Base-by-base conservation (phyloP, 2,797 vertebrate species). In the Chaetodon trifasciatus region DNA sequence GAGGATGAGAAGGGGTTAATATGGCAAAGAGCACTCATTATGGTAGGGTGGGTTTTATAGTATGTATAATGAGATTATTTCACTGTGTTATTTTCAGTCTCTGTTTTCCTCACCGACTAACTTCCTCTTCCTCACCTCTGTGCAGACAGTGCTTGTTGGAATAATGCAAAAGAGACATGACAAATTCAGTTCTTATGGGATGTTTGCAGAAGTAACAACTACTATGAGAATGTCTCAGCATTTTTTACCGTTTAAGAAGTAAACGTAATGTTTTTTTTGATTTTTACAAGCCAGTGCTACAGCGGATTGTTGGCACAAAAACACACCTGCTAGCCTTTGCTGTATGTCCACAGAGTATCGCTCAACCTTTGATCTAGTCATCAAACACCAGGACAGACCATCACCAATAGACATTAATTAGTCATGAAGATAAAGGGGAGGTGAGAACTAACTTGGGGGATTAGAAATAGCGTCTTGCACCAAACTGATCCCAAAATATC, bases 291-390 rank as follows among this genome's bases (percentile, higher is more conserved):
- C 28, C 15, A 2, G 23, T 63, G 32, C 6, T 58, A 47, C n/a
- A 50, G 50, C 69, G 56, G 28, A 69, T 63, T 83, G 47, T 46
- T 76, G 49, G 39, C 55, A 90, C 70, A 89, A 73, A 83, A 87
- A 84, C 76, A 65, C 91, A 92, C 88, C 91, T 90, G 91, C 80
- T 79, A 64, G 64, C 58, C 71, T 80, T 79, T 75, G 44, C 81
- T 88, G 58, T 52, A 68, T 74, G 67, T 83, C 62, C 68, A 76
- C 53, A 75, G 74, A 88, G 67, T 78, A 71, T 75, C 15, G 6
- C 76, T 87, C 91, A 88, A 92, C 89, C 91, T 94, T 92, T 94
- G 89, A 94, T 94, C 89, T 89, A 87, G 32, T 35, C 88, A 90
- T 94, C 92, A 94, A 94, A 93, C 91, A 84, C 77, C 57, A 63